These are phyloP conservation scores for Xylocampa areola DNA, from an alignment of 2,888 invertebrate species.

Conservation along the genomic window DNA sequence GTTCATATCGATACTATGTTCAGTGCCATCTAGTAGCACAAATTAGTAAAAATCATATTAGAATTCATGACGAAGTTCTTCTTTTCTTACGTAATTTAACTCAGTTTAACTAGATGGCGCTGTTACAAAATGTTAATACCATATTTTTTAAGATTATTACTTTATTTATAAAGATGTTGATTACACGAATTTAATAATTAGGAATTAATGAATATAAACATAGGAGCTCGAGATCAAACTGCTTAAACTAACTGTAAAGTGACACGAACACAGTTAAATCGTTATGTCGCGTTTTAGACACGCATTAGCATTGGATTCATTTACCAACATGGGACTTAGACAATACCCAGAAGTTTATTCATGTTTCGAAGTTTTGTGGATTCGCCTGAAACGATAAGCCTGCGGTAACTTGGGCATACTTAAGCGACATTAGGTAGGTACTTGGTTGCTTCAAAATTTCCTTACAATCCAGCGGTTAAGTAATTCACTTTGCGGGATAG, in stretches of 20 bases:
- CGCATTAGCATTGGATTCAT: conserved; percentile 44
- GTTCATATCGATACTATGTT: neutral
- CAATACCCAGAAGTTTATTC: conserved; percentile 49
- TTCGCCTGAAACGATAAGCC: conserved; percentile 28
- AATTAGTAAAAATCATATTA: neutral
- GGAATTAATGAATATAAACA: too few species aligned
- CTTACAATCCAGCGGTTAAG: conserved; percentile 20
- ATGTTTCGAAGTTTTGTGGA: conserved; percentile 35
- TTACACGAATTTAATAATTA: too few species aligned
- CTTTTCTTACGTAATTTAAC: neutral
- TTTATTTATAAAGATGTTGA: too few species aligned
- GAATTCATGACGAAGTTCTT: conserved; percentile 19
- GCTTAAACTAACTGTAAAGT: conserved; percentile 13
- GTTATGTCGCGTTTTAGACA: conserved; percentile 37
- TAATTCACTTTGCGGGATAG: conserved; percentile 37
- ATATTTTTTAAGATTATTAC: too few species aligned
- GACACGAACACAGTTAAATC: conserved; percentile 26
- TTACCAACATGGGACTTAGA: conserved; percentile 37
- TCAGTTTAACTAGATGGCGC: conserved; percentile 48
- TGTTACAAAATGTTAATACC: conserved; percentile 6
- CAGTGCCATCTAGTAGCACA: conserved; percentile 8
- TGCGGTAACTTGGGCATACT: conserved; percentile 31
- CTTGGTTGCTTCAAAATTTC: conserved; percentile 30
- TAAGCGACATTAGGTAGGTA: conserved; percentile 38
- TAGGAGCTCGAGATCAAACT: too few species aligned